Evolutionary conservation across 2,888 invertebrate genomes (phyloP).

Genomic region (Lydus trimaculatus): DNA sequence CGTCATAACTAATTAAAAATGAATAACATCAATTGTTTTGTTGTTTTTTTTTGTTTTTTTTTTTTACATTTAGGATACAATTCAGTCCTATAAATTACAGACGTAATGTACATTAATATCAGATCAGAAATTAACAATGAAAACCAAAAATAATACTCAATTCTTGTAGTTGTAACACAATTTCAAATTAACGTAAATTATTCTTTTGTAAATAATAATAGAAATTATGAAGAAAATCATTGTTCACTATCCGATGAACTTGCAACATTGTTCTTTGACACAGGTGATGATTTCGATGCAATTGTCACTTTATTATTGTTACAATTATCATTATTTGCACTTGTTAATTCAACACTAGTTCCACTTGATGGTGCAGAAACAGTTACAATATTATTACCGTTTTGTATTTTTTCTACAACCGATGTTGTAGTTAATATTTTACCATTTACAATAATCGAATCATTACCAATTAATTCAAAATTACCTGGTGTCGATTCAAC

Average conservation of each 20-base stretch:
- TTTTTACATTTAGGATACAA: not conserved
- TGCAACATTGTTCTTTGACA: conserved; percentile 13
- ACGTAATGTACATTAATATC: not conserved
- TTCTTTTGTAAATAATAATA: not conserved
- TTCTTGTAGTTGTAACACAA: not conserved
- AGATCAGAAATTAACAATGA: not conserved
- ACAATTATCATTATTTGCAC: conserved; percentile 14
- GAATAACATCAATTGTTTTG: not conserved
- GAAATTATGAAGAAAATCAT: conserved; percentile 8
- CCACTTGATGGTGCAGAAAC: conserved; percentile 38
- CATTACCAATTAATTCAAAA: conserved; percentile 49
- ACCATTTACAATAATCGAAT: conserved; percentile 43
- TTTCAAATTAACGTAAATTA: not conserved
- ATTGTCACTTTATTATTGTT: conserved; percentile 21
- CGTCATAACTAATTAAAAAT: not conserved
- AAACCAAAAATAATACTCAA: not conserved
- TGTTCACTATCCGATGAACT: conserved; percentile 29
- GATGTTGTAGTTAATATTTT: conserved; percentile 44
- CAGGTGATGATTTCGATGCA: conserved; percentile 21
- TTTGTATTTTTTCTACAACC: conserved; percentile 36
- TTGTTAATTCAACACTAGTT: conserved; percentile 24
- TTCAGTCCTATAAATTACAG: not conserved
- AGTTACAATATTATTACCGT: conserved; percentile 39
- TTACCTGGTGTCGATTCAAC: conserved; percentile 53
- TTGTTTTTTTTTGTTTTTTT: not conserved